A percentile compares a stretch with the other conserved stretches of the same genome.
These are phyloP conservation scores for Lochmaea crataegi DNA, from an alignment of 2,888 invertebrate species.

Conservation along the genomic window DNA sequence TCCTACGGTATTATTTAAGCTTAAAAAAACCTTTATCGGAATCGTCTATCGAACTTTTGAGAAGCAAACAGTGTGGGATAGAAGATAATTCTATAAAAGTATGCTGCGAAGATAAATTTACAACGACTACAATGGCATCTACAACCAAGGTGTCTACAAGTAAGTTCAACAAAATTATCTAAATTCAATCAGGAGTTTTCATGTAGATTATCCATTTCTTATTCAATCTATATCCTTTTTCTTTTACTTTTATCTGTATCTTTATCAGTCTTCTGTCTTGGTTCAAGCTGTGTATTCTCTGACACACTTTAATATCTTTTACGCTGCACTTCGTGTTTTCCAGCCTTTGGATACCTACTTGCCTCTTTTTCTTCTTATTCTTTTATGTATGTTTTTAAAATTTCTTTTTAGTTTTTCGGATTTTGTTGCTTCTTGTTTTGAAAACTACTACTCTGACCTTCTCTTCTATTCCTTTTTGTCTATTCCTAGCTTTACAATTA, in stretches of 20 bases:
- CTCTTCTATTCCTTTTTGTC: neutral
- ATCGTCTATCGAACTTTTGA: constrained; percentile 48
- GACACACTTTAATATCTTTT: too few species aligned
- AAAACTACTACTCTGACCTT: neutral
- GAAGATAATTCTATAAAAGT: constrained; percentile 52
- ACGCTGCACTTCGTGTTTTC: too few species aligned
- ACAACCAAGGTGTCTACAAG: constrained; percentile 2
- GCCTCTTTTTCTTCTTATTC: too few species aligned
- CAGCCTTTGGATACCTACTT: too few species aligned
- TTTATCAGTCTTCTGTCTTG: too few species aligned
- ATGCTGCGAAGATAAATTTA: constrained; percentile 47
- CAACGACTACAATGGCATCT: neutral
- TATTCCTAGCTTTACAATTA: neutral
- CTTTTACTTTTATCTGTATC: too few species aligned
- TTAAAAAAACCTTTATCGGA: constrained; percentile 47
- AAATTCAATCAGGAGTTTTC: neutral
- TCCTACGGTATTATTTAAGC: constrained; percentile 43
- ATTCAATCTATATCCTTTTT: too few species aligned
- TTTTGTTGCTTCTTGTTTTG: neutral
- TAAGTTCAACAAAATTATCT: neutral
- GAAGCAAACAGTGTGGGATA: constrained; percentile 54
- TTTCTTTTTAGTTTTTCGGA: neutral
- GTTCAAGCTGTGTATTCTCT: too few species aligned
- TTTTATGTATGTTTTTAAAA: neutral
- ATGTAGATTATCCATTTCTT: too few species aligned